A percentile compares a stretch with the other conserved stretches of the same genome.
Conservation (phyloP, 2,113 vertebrate genomes). For the Embiotoca jacksoni region DNA sequence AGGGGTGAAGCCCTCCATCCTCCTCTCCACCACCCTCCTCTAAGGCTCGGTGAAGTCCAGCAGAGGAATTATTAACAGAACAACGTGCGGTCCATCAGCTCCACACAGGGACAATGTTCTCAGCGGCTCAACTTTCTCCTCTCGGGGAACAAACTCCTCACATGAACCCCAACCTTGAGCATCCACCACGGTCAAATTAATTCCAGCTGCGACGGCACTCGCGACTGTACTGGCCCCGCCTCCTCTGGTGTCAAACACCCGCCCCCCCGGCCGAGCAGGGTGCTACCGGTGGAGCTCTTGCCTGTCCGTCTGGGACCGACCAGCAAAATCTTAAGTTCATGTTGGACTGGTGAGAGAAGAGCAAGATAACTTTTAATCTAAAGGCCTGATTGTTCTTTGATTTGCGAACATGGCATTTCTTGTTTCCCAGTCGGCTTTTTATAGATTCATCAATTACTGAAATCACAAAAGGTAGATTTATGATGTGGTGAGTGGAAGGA, state of each 20-base stretch:
- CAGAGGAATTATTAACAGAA: constrained; percentile 52
- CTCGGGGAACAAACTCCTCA: constrained; percentile 32
- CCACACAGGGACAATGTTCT: constrained; percentile 39
- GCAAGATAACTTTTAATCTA: constrained; percentile 15
- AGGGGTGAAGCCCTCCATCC: constrained; percentile 67
- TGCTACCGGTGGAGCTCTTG: constrained; percentile 66
- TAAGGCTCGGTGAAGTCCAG: constrained; percentile 54
- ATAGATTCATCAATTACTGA: constrained; percentile 9
- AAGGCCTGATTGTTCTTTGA: not conserved
- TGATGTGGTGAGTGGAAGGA: constrained; percentile 1
- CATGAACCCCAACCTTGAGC: constrained; percentile 52
- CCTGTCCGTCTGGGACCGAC: constrained; percentile 57
- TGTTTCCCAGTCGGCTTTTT: not conserved
- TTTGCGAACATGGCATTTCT: not conserved
- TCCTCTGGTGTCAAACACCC: constrained; percentile 58
- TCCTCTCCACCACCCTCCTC: constrained; percentile 38
- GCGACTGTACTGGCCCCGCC: constrained; percentile 40
- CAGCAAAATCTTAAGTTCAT: constrained; percentile 38
- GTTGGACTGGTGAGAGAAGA: not conserved
- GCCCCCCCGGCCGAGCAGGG: constrained; percentile 36
- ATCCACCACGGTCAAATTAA: constrained; percentile 50
- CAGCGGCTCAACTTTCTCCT: constrained; percentile 51
- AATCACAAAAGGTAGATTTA: too few species aligned
- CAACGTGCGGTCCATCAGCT: constrained; percentile 37
- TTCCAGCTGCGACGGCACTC: not conserved